Base-by-base conservation (phyloP, 2,113 vertebrate genomes). In the Nanorana parkeri region DNA sequence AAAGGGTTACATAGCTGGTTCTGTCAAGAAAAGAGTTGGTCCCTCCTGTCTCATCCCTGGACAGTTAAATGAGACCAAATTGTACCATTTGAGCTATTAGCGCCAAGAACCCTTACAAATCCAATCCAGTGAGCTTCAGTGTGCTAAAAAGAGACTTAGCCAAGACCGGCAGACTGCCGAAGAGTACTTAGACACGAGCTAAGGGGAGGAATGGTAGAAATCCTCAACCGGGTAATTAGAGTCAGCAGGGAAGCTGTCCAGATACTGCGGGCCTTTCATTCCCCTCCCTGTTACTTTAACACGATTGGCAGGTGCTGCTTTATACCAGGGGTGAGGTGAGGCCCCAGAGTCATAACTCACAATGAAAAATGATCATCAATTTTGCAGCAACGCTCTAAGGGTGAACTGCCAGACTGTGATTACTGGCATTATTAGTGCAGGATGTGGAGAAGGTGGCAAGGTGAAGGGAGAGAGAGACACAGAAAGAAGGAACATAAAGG, bases 21-120 rank as follows among this genome's bases (percentile, higher is more conserved):
- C 88, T 88, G 88, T 58, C 81, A 79, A 88, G 73, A 77, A 85
- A 90, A 90, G 87, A 86, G 89, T 86, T 89, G 89, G 87, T 61
- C 80, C 90, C 89, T 93, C 91, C 90, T 91, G 93, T 90, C 88
- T 86, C 88, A 88, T 88, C 90, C 86, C 84, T 23, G 84, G 86
- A 73, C 74, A 87, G 73, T 65, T 32, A 83, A 88, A 86, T 82
- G 86, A 88, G 79, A 85, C 85, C 84, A 89, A 93, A 93, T 92
- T 91, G 88, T 0, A 0, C 85, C 75, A 88, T 91, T 88, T 93
- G 88, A 87, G 87, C 90, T 91, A 92, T 94, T 94, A 93, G 90
- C 91, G 91, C 94, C 92, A 93, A 90, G 90, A 89, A 90, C 93
- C 92, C 93, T 94, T 94, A 93, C 86, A 87, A 91, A 89, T 88